Percentiles rank a stretch among this genome's conserved stretches.
phyloP scores from a whole-genome alignment of 2,797 vertebrate genomes.

The Bovichtus variegatus region DNA sequence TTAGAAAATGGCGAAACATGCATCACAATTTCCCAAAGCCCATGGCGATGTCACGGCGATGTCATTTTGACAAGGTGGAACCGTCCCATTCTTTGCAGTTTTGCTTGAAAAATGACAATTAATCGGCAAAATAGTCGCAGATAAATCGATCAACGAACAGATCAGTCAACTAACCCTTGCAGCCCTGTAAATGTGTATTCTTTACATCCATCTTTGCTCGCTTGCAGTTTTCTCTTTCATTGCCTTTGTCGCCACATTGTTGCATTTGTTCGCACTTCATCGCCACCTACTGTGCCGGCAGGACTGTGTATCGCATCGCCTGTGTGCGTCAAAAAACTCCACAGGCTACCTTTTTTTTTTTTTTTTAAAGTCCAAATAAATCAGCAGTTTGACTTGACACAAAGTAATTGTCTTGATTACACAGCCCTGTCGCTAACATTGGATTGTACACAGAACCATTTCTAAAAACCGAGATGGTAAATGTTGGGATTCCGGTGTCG shows the following conservation, averaged over 20 bases:
- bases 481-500: neutral
- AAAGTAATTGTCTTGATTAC: neutral
- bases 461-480: neutral
- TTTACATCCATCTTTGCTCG: neutral
- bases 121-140: neutral
- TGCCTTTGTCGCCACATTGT: neutral
- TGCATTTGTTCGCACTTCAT: neutral
- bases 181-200: neutral
- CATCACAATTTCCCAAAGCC: neutral
- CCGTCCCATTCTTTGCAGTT: neutral
- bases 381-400: neutral
- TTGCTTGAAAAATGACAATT: neutral
- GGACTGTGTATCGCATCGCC: neutral
- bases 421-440: neutral
- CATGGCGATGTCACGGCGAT: neutral
- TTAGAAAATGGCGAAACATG: too few relatives aligned
- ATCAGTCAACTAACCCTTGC: neutral
- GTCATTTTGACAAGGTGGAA: neutral
- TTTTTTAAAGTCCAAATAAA: neutral
- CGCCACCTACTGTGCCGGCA: neutral
- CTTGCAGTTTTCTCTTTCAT: neutral
- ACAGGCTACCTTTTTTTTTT: too few relatives aligned
- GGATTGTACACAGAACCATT: neutral
- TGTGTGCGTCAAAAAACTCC: neutral
- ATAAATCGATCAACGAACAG: rapidly evolving